These are phyloP conservation scores for Oryzias melastigma DNA, from an alignment of 2,113 vertebrate species.

Conservation along the genomic window DNA sequence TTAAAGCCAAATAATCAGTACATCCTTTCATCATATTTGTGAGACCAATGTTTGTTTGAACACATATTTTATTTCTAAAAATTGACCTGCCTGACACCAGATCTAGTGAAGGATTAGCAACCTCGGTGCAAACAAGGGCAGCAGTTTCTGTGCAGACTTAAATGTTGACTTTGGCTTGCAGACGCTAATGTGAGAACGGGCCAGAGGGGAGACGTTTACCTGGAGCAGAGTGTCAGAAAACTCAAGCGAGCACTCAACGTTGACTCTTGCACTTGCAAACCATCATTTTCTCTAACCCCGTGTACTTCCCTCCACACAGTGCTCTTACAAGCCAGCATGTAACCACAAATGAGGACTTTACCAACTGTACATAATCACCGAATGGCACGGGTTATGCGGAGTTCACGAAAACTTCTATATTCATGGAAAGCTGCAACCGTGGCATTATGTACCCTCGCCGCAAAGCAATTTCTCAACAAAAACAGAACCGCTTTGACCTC, in stretches of 20 bases:
- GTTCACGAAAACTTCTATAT: slow-evolving; percentile 16
- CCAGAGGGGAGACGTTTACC: slow-evolving; percentile 60
- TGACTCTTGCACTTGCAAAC: slow-evolving; percentile 11
- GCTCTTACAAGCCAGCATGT: slow-evolving; percentile 9
- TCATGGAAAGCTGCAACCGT: slow-evolving; percentile 18
- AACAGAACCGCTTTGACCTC: slow-evolving; percentile 35
- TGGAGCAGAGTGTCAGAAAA: slow-evolving; percentile 44
- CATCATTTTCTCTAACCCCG: slow-evolving; percentile 8
- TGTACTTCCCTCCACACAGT: slow-evolving; percentile 6
- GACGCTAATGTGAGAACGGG: slow-evolving; percentile 48
- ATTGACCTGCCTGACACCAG: slow-evolving; percentile 43
- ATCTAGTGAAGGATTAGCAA: slow-evolving; percentile 55
- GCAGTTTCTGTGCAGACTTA: slow-evolving; percentile 51
- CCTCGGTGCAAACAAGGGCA: slow-evolving; percentile 59
- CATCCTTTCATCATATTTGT: slow-evolving; percentile 3
- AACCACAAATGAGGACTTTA: slow-evolving; percentile 18
- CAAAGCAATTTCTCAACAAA: slow-evolving; percentile 21
- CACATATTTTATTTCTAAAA: slow-evolving; percentile 34
- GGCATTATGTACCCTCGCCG: slow-evolving; percentile 18
- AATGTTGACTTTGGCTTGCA: slow-evolving; percentile 70
- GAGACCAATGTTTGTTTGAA: slow-evolving; percentile 9
- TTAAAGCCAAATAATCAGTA: slow-evolving; percentile 2
- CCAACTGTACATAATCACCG: background rate
- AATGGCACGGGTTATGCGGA: slow-evolving; percentile 2
- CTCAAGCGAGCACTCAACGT: slow-evolving; percentile 12